Evolutionary conservation across 2,888 invertebrate genomes (phyloP), one percentile per base, ranked within the genome.

Genomic region (Hypercompe scribonia): DNA sequence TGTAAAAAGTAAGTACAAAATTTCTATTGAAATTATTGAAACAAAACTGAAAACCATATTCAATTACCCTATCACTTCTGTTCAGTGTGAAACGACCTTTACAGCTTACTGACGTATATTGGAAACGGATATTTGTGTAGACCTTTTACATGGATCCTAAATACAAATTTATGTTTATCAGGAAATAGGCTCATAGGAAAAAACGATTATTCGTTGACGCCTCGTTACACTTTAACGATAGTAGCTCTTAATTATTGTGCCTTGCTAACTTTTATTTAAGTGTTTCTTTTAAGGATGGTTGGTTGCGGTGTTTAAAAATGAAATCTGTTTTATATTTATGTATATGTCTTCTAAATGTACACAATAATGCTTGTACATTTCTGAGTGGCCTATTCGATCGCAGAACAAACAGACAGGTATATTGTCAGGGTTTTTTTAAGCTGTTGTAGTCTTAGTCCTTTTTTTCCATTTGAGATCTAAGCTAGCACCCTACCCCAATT

Each of bases 131-230:
- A 76, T 78, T 76, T 70, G 58, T 73, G 61, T 71, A 76, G 72
- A 85, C 83, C 73, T 86, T 79, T 78, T 75, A 72, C 70, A 72
- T 73, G 64, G 71, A 70, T 65, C 74, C 72, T 80, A 73, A 78
- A 82, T 72, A 74, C 71, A 77, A 78, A 72, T 81, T 83, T 76
- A 84, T 75, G 81, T 69, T 77, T 78, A 84, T 76, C 34, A 79
- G 73, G 73, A 80, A 75, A 78, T 78, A 78, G 70, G 77, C 76
- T 79, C 76, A 84, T 72, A 72, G 70, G 65, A 71, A 69, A 75
- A 78, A 78, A 81, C 76, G 75, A 72, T 76, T 76, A 79, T 76
- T 74, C 68, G 73, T 67, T 65, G 54, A 70, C 58, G 61, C 65
- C 76, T 84, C 77, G 75, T 78, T 80, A 77, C 76, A 73, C 70